phyloP scores from a whole-genome alignment of 2,888 invertebrate species.

The Nephrocerus scutellatus region DNA sequence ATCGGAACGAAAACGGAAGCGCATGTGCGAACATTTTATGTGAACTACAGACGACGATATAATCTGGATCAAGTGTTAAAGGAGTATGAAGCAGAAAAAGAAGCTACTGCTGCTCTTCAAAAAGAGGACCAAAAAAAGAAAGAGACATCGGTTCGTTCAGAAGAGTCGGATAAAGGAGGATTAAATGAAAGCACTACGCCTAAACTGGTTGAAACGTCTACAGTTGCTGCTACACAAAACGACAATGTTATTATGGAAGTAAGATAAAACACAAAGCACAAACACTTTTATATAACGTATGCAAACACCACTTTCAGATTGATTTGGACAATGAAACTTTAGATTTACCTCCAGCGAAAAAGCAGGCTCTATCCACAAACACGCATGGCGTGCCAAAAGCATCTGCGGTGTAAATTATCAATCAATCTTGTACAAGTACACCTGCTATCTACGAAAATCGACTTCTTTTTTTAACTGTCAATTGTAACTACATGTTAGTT shows the following conservation, averaged over 20 bases:
- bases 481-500: too few species aligned
- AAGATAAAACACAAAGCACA: slow-evolving; percentile 7
- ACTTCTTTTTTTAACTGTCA: too few species aligned
- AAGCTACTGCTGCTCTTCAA: slow-evolving; percentile 21
- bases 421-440: too few species aligned
- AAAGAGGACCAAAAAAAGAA: slow-evolving; percentile 31
- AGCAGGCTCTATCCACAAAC: slow-evolving; percentile 21
- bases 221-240: slow-evolving; percentile 19
- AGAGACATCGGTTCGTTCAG: slow-evolving; percentile 30
- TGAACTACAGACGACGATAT: slow-evolving; percentile 82
- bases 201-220: slow-evolving; percentile 22
- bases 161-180: slow-evolving; percentile 43
- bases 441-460: too few species aligned
- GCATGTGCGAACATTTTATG: slow-evolving; percentile 85
- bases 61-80: slow-evolving; percentile 79
- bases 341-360: slow-evolving; percentile 29
- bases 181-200: slow-evolving; percentile 28
- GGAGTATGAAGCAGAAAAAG: slow-evolving; percentile 70
- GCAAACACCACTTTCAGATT: slow-evolving; percentile 23
- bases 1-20: slow-evolving; percentile 92
- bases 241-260: slow-evolving; percentile 35
- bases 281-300: not conserved
- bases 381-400: slow-evolving; percentile 25
- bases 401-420: slow-evolving; percentile 20
- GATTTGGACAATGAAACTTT: slow-evolving; percentile 31